phyloP scores from a whole-genome alignment of 2,888 invertebrate species.

The Eilema griseolum region DNA sequence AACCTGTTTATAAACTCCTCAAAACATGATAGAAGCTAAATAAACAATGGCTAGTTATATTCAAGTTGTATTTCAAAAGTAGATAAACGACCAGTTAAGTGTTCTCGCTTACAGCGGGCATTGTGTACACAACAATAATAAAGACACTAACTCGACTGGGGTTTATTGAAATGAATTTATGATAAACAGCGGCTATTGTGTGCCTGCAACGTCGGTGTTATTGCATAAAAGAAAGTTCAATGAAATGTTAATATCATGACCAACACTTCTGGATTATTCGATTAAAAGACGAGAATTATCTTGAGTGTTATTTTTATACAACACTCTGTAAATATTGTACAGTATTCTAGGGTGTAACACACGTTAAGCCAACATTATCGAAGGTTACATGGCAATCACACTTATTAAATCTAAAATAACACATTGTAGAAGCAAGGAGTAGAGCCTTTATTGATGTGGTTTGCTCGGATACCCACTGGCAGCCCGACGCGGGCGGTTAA shows the following conservation, averaged over 20 bases:
- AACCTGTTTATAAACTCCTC: not conserved
- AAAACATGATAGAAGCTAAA: too few relatives aligned
- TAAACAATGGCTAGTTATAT: not conserved
- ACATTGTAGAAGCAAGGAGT: too few relatives aligned
- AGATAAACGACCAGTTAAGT: conserved; percentile 3
- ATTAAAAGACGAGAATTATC: not conserved
- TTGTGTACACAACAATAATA: conserved; percentile 16
- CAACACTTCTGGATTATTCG: not conserved
- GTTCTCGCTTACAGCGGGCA: conserved; percentile 1
- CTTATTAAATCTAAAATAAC: too few relatives aligned
- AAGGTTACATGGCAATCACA: too few relatives aligned
- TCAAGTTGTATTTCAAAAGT: not conserved
- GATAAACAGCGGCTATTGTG: conserved; percentile 10
- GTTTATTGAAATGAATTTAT: conserved; percentile 16
- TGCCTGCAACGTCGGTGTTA: not conserved
- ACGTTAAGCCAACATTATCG: too few relatives aligned
- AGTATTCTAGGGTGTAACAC: too few relatives aligned
- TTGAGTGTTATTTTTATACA: too few relatives aligned
- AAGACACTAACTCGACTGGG: conserved; percentile 7
- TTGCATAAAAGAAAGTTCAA: conserved; percentile 2
- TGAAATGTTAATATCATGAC: not conserved
- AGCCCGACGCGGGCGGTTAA: too few relatives aligned
- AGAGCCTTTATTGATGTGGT: too few relatives aligned
- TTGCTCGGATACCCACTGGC: too few relatives aligned
- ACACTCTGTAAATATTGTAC: too few relatives aligned